phyloP scores from a whole-genome alignment of 2,888 invertebrate species.

The Acanthosepion esculentum region DNA sequence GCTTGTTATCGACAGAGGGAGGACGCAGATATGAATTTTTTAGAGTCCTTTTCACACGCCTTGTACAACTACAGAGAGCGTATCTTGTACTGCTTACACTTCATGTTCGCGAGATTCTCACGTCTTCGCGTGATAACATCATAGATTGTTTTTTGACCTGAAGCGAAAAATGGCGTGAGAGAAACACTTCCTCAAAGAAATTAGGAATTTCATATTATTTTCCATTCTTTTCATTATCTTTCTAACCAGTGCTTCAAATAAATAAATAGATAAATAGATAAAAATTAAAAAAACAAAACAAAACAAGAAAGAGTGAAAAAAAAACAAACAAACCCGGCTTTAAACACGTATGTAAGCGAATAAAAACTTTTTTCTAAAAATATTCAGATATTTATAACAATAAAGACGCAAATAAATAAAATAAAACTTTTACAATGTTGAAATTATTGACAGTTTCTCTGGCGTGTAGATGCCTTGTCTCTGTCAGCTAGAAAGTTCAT shows the following conservation, averaged over 20 bases:
- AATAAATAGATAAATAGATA: neutral
- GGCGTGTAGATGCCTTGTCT: neutral
- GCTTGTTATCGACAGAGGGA: neutral
- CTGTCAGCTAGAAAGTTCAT: neutral
- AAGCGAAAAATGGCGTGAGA: neutral
- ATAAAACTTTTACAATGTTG: neutral
- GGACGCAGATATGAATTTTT: neutral
- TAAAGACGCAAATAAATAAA: neutral
- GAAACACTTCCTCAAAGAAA: neutral
- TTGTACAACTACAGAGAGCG: neutral
- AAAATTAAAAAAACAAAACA: neutral
- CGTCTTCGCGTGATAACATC: neutral
- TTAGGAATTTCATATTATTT: neutral
- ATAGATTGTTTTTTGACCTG: neutral
- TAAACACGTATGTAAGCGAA: no score
- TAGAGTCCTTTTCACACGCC: neutral
- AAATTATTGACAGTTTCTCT: neutral
- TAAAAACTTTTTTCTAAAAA: no score
- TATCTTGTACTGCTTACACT: neutral
- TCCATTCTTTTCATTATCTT: neutral
- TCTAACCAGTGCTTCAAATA: neutral
- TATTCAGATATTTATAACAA: neutral
- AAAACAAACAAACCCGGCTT: neutral
- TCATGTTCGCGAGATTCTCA: neutral
- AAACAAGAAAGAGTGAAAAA: neutral